Evolutionary conservation across 1,140 invertebrate species (phyloP).

Genomic region (Atopsyche davidsoni): DNA sequence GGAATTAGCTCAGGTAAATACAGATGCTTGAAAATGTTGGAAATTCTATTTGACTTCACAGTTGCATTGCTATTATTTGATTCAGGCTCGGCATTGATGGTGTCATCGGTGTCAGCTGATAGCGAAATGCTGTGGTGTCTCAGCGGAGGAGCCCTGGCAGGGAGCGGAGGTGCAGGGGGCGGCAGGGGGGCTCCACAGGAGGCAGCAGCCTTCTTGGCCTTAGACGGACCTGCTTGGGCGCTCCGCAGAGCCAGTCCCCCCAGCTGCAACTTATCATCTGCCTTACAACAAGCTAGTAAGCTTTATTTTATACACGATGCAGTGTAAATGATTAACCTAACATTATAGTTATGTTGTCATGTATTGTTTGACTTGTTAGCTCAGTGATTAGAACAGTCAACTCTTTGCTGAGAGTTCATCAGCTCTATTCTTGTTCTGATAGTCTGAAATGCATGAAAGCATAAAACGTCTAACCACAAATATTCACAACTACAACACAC

Average conservation of each 20-base stretch:
- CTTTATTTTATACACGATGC: background rate
- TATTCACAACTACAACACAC: too few species aligned
- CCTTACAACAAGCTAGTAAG: slow-evolving; percentile 34
- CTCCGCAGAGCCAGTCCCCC: slow-evolving; percentile 29
- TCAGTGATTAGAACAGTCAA: too few species aligned
- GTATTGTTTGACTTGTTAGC: too few species aligned
- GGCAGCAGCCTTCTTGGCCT: slow-evolving; percentile 66
- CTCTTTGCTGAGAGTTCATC: too few species aligned
- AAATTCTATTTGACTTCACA: too few species aligned
- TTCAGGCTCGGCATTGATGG: slow-evolving; percentile 63
- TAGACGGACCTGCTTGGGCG: slow-evolving; percentile 82
- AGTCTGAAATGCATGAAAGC: too few species aligned
- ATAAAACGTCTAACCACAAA: too few species aligned
- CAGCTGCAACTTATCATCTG: slow-evolving; percentile 31
- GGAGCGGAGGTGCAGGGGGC: slow-evolving; percentile 46
- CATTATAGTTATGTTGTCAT: too few species aligned
- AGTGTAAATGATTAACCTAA: background rate
- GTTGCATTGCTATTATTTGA: slow-evolving; percentile 4
- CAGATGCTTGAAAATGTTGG: too few species aligned
- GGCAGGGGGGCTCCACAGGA: slow-evolving; percentile 61
- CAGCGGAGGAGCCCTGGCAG: slow-evolving; percentile 52
- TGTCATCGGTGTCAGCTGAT: slow-evolving; percentile 58
- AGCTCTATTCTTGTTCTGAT: too few species aligned
- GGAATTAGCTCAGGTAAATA: too few species aligned
- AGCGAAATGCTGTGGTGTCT: slow-evolving; percentile 68